Base-by-base conservation (phyloP, 2,797 vertebrate species). In the Tadarida brasiliensis region DNA sequence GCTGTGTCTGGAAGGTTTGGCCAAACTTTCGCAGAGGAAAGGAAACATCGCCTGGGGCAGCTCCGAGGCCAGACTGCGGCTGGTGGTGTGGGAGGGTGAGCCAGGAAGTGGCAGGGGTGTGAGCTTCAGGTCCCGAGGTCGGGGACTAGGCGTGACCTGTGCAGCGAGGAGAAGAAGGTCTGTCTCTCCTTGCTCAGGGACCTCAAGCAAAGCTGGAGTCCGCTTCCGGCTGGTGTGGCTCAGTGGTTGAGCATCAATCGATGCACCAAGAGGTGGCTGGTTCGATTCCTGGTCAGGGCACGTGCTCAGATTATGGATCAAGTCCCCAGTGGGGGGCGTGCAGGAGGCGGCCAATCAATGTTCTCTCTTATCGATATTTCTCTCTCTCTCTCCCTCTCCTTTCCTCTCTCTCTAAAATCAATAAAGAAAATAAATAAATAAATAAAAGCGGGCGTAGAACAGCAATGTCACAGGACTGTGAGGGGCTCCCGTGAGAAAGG, bases 401-500 rank as follows among this genome's bases (percentile, higher is more conserved):
- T 44, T 44, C 7, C 7, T 44, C 5, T 44, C 39, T 44, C 39
- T 44, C 39, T 44, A 44, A 44, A 44, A 44, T 44, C 39, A 44
- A 44, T 44, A 44, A 44, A 44, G 7, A 44, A 44, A 44, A 44
- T 44, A 4, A 44, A 4, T 44, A 4, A 44, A 44, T 44, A 4
- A 44, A 44, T 44, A 44, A 7, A 44, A 1, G 17, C 39, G 8
- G 19, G 35, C 5, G 1, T 19, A 4, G 16, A 26, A 30, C 7
- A n/a, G 24, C 14, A 16, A 1, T 67, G 30, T 28, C 10, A 0
- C 0, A 1, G 16, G 30, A 33, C 5, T 4, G 15, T 11, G 22
- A 11, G 35, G 30, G 16, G 12, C 77, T 51, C 28, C 33, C 0
- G 15, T 6, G 83, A 87, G 59, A 22, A 57, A 7, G 12, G 11